Evolutionary conservation across 1,140 invertebrate species (phyloP), one percentile per base, ranked within the genome.

Genomic region (Eriosoma lanigerum): DNA sequence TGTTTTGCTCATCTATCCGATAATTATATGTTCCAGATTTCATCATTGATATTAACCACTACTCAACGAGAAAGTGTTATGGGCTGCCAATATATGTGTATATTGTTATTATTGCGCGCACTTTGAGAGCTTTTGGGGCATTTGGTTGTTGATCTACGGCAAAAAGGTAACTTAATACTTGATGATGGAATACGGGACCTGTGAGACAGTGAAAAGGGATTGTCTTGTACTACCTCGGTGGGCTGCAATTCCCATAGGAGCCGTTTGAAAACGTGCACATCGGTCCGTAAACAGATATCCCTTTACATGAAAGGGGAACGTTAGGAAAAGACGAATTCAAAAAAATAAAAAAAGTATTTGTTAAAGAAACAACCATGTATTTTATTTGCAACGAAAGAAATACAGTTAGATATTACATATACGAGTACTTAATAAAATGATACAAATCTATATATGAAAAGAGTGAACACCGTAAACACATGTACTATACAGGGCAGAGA

Each of bases 151-250:
- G 48, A 73, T 73, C 70, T 52, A 50, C 29, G 48, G 48, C 26
- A 73, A 73, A 26, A n/a, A 10, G 29, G 72, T 56, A 75, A 75
- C 72, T 75, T 56, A 75, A 75, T 75, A 75, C 72, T 75, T 56
- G 72, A 75, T 56, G 72, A 46, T 75, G 32, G 48, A 6, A 48
- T 48, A 48, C 46, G 66, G 46, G 46, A 70, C 66, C 21, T 21
- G 66, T 12, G 64, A 68, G 38, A 13, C 3, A 73, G 24, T 54
- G 48, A 29, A 73, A 73, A 73, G 24, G 70, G 17, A 17, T 24
- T 56, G 50, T 75, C 72, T 75, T 38, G 8, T 38, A 38, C 32
- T 56, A 75, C 48, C 52, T 75, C 21, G 26, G 26, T 56, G 26
- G n/a, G 29, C n/a, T n/a, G n/a, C 15, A 21, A 75, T 44, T 75